phyloP scores from a whole-genome alignment of 2,888 invertebrate species.

The Athrips mouffetella region DNA sequence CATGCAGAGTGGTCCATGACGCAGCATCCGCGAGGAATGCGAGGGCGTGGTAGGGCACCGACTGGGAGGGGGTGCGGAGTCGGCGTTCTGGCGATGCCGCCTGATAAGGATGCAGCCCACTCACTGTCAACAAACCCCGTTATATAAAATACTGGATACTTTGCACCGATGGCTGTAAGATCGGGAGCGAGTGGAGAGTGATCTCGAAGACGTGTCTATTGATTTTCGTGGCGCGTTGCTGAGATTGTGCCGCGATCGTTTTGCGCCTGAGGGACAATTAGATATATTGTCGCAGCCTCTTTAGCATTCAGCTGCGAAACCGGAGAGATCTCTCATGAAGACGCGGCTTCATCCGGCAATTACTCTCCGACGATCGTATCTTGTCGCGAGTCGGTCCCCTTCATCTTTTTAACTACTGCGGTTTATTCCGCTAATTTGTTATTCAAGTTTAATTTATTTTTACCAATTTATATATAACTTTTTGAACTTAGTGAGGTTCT shows the following conservation, averaged over 20 bases:
- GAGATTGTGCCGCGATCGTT: constrained; percentile 33
- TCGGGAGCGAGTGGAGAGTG: constrained; percentile 39
- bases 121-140: constrained; percentile 71
- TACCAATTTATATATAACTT: neutral
- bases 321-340: constrained; percentile 2
- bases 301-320: constrained; percentile 48
- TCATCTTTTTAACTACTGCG: constrained; percentile 18
- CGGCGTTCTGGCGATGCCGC: constrained; percentile 58
- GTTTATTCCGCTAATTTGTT: constrained; percentile 14
- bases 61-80: constrained; percentile 48
- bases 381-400: constrained; percentile 11
- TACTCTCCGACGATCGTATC: constrained; percentile 21
- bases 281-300: constrained; percentile 53
- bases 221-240: constrained; percentile 56
- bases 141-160: constrained; percentile 42
- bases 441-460: constrained; percentile 8
- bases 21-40: constrained; percentile 50
- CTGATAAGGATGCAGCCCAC: constrained; percentile 65
- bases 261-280: constrained; percentile 39
- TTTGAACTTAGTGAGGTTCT: too few species aligned
- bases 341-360: constrained; percentile 21
- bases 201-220: constrained; percentile 59
- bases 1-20: constrained; percentile 41
- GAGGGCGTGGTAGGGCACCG: constrained; percentile 67
- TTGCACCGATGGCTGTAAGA: constrained; percentile 29